Evolutionary conservation across 2,797 vertebrate genomes (phyloP), one percentile per base, ranked within the genome.

Genomic region (Ispidina lecontei): DNA sequence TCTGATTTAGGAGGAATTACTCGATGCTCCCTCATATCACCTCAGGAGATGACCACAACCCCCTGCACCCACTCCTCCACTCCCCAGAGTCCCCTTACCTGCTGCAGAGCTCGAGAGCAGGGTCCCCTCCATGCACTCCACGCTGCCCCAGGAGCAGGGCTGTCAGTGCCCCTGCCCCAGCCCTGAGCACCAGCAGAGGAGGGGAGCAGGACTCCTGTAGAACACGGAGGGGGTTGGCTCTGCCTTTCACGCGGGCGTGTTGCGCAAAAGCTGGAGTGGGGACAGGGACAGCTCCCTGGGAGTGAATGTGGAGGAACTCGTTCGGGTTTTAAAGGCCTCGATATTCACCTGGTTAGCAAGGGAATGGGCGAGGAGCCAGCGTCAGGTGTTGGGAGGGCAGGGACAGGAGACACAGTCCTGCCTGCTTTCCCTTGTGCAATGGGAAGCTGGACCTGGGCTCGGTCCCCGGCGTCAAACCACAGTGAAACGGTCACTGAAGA

Each of bases 281-380:
- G 69, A 72, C 84, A n/a, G 83, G 82, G 92, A 26, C 90, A 87
- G 93, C 76, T 96, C 92, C 92, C 5, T 21, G 31, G 19, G 63
- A 89, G 85, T 95, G 95, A 97, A 97, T 97, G 96, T 2, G 3
- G 96, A 87, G 63, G 90, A 96, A 97, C 96, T 72, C 1, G 96
- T 97, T 95, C 8, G 10, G 44, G n/a, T 70, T 95, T 94, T 89
- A 93, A 96, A 95, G 69, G 67, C 43, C 83, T 67, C 37, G 33
- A 16, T 28, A 3, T 9, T 85, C 44, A 9, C 59, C 73, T 73
- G 81, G 69, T 60, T 89, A 87, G 81, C 54, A 79, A 76, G 58
- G 63, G 88, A 90, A 84, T 89, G 92, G 96, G 91, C 6, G 56
- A 87, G 92, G 72, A 95, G 69, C 65, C 3, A n/a, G 79, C 49